phyloP scores from a whole-genome alignment of 2,113 vertebrate genomes.

The Oncorhynchus tshawytscha region DNA sequence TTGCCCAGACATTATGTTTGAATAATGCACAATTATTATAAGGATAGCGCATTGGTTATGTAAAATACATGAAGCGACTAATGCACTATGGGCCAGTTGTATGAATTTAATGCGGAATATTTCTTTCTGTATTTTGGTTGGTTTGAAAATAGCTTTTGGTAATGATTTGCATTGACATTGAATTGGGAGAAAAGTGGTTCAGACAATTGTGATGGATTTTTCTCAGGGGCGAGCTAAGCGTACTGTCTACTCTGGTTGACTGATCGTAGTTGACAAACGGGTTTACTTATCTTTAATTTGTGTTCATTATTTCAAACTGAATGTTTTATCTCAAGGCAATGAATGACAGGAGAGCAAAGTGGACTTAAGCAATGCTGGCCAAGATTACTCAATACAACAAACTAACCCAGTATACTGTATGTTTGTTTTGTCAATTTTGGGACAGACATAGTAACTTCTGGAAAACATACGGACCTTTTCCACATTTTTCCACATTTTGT shows the following conservation, averaged over 20 bases:
- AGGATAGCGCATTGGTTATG: background rate
- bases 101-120: no score
- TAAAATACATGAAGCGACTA: background rate
- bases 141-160: no score
- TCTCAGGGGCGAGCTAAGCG: background rate
- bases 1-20: background rate
- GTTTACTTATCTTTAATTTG: slow-evolving; percentile 14
- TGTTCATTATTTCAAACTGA: background rate
- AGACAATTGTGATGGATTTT: background rate
- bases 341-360: slow-evolving; percentile 13
- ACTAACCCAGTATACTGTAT: background rate
- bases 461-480: background rate
- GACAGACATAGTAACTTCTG: background rate
- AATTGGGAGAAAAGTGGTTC: background rate
- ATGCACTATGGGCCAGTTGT: no score
- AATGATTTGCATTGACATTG: background rate
- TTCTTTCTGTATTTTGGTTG: no score
- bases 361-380: slow-evolving; percentile 4
- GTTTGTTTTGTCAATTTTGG: background rate
- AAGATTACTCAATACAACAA: background rate
- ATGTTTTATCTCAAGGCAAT: background rate
- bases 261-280: slow-evolving; percentile 24
- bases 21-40: background rate
- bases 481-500: no score
- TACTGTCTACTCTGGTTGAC: background rate